Conservation (phyloP, 2,797 vertebrate genomes). For the Salarias fasciatus region DNA sequence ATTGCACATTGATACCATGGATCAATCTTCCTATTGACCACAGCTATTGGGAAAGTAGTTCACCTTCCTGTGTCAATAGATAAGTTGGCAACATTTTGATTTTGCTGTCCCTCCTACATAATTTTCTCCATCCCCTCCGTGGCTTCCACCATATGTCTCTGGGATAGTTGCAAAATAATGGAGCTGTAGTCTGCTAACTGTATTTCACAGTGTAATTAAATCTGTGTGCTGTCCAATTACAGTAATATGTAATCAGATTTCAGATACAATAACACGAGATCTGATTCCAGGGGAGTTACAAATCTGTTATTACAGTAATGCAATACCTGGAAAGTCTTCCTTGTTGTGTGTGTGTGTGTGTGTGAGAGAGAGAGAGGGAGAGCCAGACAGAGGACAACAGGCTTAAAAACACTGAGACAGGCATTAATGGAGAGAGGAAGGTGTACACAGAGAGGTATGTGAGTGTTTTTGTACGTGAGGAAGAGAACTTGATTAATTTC, state of each 20-base stretch:
- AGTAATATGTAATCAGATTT: slow-evolving; percentile 61
- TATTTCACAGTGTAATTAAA: slow-evolving; percentile 55
- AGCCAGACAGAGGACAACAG: slow-evolving; percentile 3
- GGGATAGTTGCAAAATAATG: slow-evolving; percentile 29
- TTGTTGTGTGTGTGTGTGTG: not conserved
- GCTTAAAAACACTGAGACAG: slow-evolving; percentile 4
- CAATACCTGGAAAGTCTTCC: slow-evolving; percentile 38
- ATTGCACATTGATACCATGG: too few species aligned
- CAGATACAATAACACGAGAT: slow-evolving; percentile 35
- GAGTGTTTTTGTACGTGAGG: slow-evolving; percentile 47
- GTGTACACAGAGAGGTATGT: not conserved
- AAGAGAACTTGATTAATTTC: slow-evolving; percentile 67
- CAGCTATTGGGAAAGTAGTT: too few species aligned
- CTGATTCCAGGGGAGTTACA: slow-evolving; percentile 45
- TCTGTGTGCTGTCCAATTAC: slow-evolving; percentile 41
- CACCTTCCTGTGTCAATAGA: not conserved
- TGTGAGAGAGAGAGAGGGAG: not conserved
- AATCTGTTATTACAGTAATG: slow-evolving; percentile 54
- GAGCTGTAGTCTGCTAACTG: slow-evolving; percentile 31
- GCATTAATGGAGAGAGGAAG: slow-evolving; percentile 4
- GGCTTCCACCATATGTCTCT: slow-evolving; percentile 5
- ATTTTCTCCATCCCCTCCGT: not conserved
- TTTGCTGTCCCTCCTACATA: not conserved
- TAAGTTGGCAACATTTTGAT: slow-evolving; percentile 1
- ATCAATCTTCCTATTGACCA: too few species aligned